Evolutionary conservation across 2,888 invertebrate genomes (phyloP), one percentile per base, ranked within the genome.

Genomic region (Gerris lacustris): DNA sequence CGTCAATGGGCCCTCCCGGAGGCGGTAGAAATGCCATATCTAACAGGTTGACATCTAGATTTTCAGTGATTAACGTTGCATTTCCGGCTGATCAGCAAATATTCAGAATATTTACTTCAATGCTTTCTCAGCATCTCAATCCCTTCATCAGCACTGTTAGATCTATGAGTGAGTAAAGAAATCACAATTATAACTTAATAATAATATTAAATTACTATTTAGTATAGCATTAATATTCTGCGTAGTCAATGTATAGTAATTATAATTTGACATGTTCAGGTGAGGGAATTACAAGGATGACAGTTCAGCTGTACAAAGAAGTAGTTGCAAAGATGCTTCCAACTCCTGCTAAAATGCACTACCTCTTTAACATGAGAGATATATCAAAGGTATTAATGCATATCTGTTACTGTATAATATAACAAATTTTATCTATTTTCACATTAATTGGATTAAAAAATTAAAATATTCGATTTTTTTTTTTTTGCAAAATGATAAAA

Each of bases 341-440:
- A 0, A 94, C 94, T 0, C 94, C 94, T 0, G 85, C 88, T 72
- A 95, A 94, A 80, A 92, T 91, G 79, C 94, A 95, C 81, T 95
- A 95, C 77, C 82, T 94, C 62, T 95, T 94, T 82, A 94, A 94
- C 80, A 81, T 95, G 77, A 82, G 94, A 75, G 94, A 94, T 77
- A 92, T 95, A 75, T 93, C 93, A 1, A 91, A 88, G 82, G 88
- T 94, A 76, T 31, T 2, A 31, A 31, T 31, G 4, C 1, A 31
- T 73, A 68, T 72, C 45, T 18, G 43, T 67, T 45, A 31, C 4
- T 31, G 1, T 31, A 31, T 2, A 31, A 31, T 44, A 67, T 17
- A 5, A 0, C 62, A 63, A 6, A 70, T 17, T 15, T 7, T 15
- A 67, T n/a, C 43, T 31, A 9, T 5, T 45, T 11, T 44, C 45